phyloP scores from a whole-genome alignment of 2,113 vertebrate genomes.

The Dipodomys stephensi region DNA sequence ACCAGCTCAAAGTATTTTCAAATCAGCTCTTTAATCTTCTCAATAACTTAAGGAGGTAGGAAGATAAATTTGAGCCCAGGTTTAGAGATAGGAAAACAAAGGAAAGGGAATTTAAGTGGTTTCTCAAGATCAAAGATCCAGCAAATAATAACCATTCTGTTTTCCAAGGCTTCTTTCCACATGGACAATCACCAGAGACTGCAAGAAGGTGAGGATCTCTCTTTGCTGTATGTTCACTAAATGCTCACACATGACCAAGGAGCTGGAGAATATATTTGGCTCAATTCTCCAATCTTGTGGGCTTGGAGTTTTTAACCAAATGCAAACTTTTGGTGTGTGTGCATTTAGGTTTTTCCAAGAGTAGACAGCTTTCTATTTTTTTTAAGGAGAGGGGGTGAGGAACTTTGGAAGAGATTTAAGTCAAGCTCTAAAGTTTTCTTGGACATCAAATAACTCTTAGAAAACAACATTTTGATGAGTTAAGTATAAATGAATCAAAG shows the following conservation, averaged over 20 bases:
- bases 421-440: constrained; percentile 69
- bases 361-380: constrained; percentile 73
- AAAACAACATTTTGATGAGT: constrained; percentile 79
- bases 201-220: constrained; percentile 39
- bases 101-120: background rate
- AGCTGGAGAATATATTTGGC: constrained; percentile 48
- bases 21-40: constrained; percentile 15
- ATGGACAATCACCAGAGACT: constrained; percentile 34
- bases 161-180: constrained; percentile 46
- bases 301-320: constrained; percentile 59
- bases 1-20: background rate
- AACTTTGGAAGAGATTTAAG: constrained; percentile 71
- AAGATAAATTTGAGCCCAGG: background rate
- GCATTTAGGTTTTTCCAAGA: constrained; percentile 61
- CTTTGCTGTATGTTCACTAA: constrained; percentile 14
- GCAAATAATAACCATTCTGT: constrained; percentile 24
- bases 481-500: constrained; percentile 79
- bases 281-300: background rate
- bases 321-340: constrained; percentile 63
- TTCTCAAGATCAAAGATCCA: constrained; percentile 35
- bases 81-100: constrained; percentile 41
- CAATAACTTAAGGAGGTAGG: constrained; percentile 5
- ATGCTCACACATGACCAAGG: constrained; percentile 29
- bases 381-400: constrained; percentile 49
- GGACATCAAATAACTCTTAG: constrained; percentile 73